Conservation (phyloP, 2,888 invertebrate species). For the Lissocephala sabroskyi region DNA sequence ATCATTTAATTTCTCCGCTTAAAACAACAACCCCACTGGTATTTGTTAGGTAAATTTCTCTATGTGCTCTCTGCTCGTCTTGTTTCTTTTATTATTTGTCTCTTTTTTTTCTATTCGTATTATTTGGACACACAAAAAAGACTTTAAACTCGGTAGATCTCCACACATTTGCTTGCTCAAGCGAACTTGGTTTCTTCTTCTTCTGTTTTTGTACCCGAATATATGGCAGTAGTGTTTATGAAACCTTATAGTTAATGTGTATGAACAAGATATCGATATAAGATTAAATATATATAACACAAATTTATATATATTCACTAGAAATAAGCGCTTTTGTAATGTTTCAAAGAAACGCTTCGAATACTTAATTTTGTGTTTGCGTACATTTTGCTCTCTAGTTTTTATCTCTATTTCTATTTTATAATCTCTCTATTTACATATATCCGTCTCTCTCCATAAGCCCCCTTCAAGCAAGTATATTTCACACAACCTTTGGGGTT, state of each 20-base stretch:
- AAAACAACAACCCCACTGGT: neutral
- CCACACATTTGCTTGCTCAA: constrained; percentile 27
- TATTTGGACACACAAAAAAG: constrained; percentile 19
- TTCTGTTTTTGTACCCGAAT: constrained; percentile 20
- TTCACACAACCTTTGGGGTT: neutral
- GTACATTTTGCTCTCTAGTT: constrained; percentile 22
- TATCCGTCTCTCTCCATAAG: constrained; percentile 14
- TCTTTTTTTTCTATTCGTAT: too few species aligned
- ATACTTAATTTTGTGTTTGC: constrained; percentile 23
- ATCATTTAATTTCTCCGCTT: neutral
- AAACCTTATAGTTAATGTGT: constrained; percentile 24
- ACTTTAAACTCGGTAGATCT: constrained; percentile 14
- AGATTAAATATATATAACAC: constrained; percentile 10
- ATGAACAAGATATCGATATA: constrained; percentile 28
- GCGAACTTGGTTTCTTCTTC: constrained; percentile 8
- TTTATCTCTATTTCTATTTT: constrained; percentile 11
- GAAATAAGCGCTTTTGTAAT: constrained; percentile 51
- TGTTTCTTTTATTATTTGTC: too few species aligned
- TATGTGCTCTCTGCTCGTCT: constrained; percentile 34
- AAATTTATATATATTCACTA: constrained; percentile 26
- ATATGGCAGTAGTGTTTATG: constrained; percentile 41
- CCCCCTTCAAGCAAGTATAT: constrained; percentile 8
- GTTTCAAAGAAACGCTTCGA: constrained; percentile 39
- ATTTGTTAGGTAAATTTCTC: constrained; percentile 3
- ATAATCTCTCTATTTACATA: constrained; percentile 10